Base-by-base conservation (phyloP, 1,140 invertebrate genomes). In the Rhyzopertha dominica region DNA sequence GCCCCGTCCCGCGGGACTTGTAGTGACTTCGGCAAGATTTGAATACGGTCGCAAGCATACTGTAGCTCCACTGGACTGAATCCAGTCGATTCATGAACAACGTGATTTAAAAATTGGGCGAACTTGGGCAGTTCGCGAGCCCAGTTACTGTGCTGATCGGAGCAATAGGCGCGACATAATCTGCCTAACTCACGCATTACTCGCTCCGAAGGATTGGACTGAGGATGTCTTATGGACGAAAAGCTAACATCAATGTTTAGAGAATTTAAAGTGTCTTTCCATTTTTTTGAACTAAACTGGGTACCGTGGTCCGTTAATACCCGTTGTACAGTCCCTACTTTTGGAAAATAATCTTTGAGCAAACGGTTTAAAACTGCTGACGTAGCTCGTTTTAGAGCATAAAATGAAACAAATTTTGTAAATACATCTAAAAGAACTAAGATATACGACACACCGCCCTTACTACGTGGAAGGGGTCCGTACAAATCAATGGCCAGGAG, bases 401-500 rank as follows among this genome's bases (percentile, higher is more conserved):
- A 47, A 5, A 47, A 12, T 12, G n/a, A 13, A 4, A 47, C 22
- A 40, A 30, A 30, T 40, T 47, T 47, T 39, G 14, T 14, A 14
- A 8, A 5, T n/a, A n/a, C n/a, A n/a, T n/a, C n/a, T n/a, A n/a
- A n/a, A n/a, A n/a, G n/a, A n/a, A n/a, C n/a, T n/a, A n/a, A n/a
- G n/a, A 67, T 53, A 36, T 59, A 60, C 5, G 18, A 43, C 5
- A 36, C 17, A 1, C 60, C 58, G 13, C 47, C 53, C 10, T 31
- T 48, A 0, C 51, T 41, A 7, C 17, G 40, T 9, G 59, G 55
- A n/a, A 64, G 26, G 5, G 59, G 59, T 10, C 61, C 61, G 43
- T 48, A 61, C 31, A 53, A 56, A 42, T 66, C 58, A 0, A 55
- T 41, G 30, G 58, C 57, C 1, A 66, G 34, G 5, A 62, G 20